Evolutionary conservation across 2,888 invertebrate species (phyloP).

Genomic region (Meta bourneti): DNA sequence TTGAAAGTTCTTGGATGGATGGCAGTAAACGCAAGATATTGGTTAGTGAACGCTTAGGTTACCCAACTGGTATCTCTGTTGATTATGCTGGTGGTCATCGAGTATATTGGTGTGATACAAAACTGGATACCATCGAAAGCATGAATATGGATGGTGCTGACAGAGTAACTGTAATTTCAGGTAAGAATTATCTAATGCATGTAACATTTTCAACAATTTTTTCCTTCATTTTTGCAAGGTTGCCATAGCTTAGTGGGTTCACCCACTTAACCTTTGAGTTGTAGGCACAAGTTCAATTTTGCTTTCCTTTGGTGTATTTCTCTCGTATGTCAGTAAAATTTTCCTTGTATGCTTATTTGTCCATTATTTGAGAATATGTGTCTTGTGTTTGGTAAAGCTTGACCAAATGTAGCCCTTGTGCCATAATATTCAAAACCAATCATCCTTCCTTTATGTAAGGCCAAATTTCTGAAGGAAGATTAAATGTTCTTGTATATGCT

Average conservation of each 20-base stretch:
- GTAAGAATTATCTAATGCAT: constrained; percentile 20
- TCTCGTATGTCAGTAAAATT: too few relatives aligned
- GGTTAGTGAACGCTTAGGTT: constrained; percentile 89
- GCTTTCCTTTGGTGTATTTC: background rate
- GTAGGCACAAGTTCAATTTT: background rate
- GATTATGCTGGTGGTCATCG: constrained; percentile 91
- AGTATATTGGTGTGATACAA: constrained; percentile 97
- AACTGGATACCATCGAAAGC: constrained; percentile 92
- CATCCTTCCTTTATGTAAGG: too few relatives aligned
- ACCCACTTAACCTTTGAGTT: too few relatives aligned
- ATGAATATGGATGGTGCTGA: constrained; percentile 90
- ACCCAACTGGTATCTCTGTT: constrained; percentile 93
- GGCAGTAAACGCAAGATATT: constrained; percentile 92
- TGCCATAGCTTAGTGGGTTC: too few relatives aligned
- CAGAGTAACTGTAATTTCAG: constrained; percentile 86
- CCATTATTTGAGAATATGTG: too few relatives aligned
- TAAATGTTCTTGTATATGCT: too few relatives aligned
- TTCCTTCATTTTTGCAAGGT: too few relatives aligned
- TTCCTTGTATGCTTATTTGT: too few relatives aligned
- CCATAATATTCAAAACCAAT: too few relatives aligned
- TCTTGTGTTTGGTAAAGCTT: too few relatives aligned
- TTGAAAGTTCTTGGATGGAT: constrained; percentile 98
- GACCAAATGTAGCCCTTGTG: too few relatives aligned
- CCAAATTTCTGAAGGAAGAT: too few relatives aligned
- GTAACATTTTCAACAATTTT: background rate